Evolutionary conservation across 2,797 vertebrate genomes (phyloP).

Genomic region (Allochrocebus solatus): DNA sequence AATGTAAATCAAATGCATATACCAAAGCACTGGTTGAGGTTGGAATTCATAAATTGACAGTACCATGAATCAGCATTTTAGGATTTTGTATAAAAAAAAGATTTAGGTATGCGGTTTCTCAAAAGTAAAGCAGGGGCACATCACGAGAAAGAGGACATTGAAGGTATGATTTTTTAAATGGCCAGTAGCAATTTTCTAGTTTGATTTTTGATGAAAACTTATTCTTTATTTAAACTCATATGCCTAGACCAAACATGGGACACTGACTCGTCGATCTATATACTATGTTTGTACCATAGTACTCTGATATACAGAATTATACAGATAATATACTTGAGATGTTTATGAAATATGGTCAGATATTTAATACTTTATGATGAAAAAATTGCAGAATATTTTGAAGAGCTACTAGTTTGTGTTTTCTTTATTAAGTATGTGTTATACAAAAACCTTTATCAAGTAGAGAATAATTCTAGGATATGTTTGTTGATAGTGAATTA

Average conservation of each 20-base stretch:
- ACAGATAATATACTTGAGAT: background rate
- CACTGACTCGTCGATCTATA: background rate
- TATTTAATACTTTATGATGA: background rate
- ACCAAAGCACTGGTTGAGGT: background rate
- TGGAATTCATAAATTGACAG: background rate
- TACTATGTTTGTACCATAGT: background rate
- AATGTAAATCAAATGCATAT: background rate
- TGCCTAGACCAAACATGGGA: background rate
- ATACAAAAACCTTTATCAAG: background rate
- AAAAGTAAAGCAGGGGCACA: background rate
- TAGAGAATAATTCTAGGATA: background rate
- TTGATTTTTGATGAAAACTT: background rate
- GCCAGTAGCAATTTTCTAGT: background rate
- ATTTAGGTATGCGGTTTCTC: background rate
- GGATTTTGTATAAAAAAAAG: background rate
- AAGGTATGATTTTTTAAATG: background rate
- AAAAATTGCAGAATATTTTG: background rate
- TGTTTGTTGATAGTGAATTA: background rate
- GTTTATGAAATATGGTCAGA: background rate
- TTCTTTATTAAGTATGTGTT: background rate
- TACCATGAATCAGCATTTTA: background rate
- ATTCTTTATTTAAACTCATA: background rate
- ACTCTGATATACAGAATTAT: background rate
- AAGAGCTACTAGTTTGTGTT: background rate
- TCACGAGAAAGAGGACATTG: background rate